Evolutionary conservation across 1,140 invertebrate genomes (phyloP).

Genomic region (Potamilus streckersoni): DNA sequence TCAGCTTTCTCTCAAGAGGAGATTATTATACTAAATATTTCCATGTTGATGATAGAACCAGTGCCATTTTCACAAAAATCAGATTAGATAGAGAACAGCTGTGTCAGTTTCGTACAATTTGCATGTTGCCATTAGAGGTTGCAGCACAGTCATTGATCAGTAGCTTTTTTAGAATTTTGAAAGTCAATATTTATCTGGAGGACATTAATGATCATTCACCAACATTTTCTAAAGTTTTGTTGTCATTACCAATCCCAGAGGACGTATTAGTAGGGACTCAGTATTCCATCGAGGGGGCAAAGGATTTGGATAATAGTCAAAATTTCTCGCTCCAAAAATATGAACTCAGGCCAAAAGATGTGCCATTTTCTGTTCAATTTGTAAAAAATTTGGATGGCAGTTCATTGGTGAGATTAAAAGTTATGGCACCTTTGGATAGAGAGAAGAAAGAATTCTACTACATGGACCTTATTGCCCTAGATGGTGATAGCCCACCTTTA

Average conservation of each 20-base stretch:
- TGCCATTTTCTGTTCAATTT: constrained; percentile 46
- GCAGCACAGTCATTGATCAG: constrained; percentile 44
- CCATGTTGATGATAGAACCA: constrained; percentile 46
- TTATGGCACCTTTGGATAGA: constrained; percentile 19
- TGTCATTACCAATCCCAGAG: constrained; percentile 67
- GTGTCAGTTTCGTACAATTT: constrained; percentile 40
- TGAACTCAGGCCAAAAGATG: constrained; percentile 35
- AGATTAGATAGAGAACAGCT: constrained; percentile 48
- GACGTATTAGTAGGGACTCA: constrained; percentile 71
- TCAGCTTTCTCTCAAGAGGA: constrained; percentile 45
- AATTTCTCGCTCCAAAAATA: constrained; percentile 53
- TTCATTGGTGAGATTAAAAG: constrained; percentile 19
- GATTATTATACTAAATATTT: constrained; percentile 39
- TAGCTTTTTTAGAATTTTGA: constrained; percentile 53
- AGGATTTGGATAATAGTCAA: constrained; percentile 74
- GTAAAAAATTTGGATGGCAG: constrained; percentile 35
- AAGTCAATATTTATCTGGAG: constrained; percentile 53
- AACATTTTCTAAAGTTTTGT: constrained; percentile 71
- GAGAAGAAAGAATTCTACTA: constrained; percentile 23
- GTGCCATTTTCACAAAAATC: constrained; percentile 45
- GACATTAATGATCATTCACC: constrained; percentile 97
- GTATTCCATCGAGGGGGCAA: constrained; percentile 72
- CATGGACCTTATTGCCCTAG: constrained; percentile 18
- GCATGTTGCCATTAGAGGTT: constrained; percentile 45
- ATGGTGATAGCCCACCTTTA: constrained; percentile 20